Evolutionary conservation across 2,113 vertebrate genomes (phyloP).

Genomic region (Neoarius graeffei): DNA sequence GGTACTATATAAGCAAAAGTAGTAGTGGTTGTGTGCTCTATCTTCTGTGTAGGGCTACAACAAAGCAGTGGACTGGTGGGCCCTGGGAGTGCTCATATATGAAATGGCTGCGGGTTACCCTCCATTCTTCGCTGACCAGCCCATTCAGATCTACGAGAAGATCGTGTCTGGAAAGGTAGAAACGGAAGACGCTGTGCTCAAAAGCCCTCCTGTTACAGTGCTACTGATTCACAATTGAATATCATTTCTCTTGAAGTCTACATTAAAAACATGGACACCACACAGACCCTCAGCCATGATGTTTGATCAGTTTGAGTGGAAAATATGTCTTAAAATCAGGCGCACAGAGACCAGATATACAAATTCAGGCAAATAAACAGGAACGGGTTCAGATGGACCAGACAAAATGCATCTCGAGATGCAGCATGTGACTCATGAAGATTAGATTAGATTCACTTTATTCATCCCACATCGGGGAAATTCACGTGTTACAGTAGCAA

Average conservation of each 20-base stretch:
- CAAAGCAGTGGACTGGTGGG: slow-evolving; percentile 99
- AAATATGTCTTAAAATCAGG: too few species aligned
- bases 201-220: background rate
- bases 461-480: too few species aligned
- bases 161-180: slow-evolving; percentile 98
- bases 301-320: background rate
- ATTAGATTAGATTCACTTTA: too few species aligned
- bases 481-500: too few species aligned
- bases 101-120: slow-evolving; percentile 99
- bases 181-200: too few species aligned
- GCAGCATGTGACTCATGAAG: too few species aligned
- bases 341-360: background rate
- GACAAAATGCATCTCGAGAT: too few species aligned
- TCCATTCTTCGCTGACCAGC: slow-evolving; percentile 98
- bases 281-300: background rate
- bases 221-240: background rate
- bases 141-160: slow-evolving; percentile 99
- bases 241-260: background rate
- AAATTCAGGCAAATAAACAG: background rate
- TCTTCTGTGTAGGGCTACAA: slow-evolving; percentile 87
- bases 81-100: slow-evolving; percentile 96
- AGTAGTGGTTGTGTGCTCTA: background rate
- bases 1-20: background rate
- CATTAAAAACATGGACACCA: background rate
- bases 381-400: too few species aligned